Evolutionary conservation across 2,797 vertebrate species (phyloP), one percentile per base, ranked within the genome.

Genomic region (Labroides dimidiatus): DNA sequence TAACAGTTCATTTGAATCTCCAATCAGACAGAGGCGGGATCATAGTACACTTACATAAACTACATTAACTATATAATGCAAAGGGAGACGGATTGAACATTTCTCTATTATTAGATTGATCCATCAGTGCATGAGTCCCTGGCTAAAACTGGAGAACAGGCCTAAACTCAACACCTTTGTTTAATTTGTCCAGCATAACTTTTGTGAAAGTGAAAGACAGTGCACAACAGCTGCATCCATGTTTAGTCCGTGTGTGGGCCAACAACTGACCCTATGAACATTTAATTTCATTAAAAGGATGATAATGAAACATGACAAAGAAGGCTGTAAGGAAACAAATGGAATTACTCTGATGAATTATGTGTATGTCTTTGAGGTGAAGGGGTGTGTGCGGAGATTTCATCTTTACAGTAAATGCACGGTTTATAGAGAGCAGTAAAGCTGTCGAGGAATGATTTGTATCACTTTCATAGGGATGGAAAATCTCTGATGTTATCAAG

Each of bases 231-330:
- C 14, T 10, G 36, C 41, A 20, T 45, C 45, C 53, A 24, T 12
- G 8, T 12, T 51, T 4, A n/a, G 48, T 20, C 21, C 24, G 14
- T 21, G 1, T 61, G 45, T 10, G 13, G 49, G 48, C 12, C 30
- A 55, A 19, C 15, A 23, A 21, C 17, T 65, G 23, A 75, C 21
- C 65, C 30, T 42, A 4, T 66, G 21, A 53, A 57, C 52, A 63
- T 67, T 52, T 47, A 49, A 71, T 72, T 41, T 10, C 55, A 64
- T 84, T 59, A 55, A 55, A 65, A 37, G 10, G 21, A 54, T 41
- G 7, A 48, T 50, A 39, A 75, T 61, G 36, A 54, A 54, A 70
- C 45, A 24, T 12, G 19, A 69, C 44, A 7, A 24, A 37, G 57
- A 69, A 57, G 16, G 36, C 60, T 23, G 57, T 16, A 14, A 45